Evolutionary conservation across 1,140 invertebrate species (phyloP).

Genomic region (Trinorchestia longiramus): DNA sequence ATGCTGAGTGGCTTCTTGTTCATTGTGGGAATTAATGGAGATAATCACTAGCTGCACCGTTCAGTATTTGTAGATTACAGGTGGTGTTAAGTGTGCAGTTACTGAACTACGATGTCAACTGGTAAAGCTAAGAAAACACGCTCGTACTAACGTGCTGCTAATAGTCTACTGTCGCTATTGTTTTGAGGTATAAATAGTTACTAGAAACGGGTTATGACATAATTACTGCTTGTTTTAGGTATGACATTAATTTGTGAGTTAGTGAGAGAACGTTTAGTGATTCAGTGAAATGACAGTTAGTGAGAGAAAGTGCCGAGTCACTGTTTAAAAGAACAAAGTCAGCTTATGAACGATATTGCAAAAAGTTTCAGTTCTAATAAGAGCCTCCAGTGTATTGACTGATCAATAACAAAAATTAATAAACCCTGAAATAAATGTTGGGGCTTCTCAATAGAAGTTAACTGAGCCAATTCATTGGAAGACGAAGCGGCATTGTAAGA

Average conservation of each 20-base stretch:
- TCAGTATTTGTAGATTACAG: too few relatives aligned
- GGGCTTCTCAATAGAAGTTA: not conserved
- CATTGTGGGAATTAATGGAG: too few relatives aligned
- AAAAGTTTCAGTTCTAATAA: not conserved
- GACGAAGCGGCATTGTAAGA: not conserved
- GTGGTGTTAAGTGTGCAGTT: too few relatives aligned
- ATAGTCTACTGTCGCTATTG: too few relatives aligned
- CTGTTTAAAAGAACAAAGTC: not conserved
- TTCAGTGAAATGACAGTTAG: not conserved
- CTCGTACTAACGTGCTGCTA: too few relatives aligned
- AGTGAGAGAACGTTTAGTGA: not conserved
- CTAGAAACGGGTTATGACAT: too few relatives aligned
- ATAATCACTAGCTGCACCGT: too few relatives aligned
- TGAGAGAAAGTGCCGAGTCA: not conserved
- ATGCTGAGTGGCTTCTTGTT: too few relatives aligned
- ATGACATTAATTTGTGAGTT: not conserved
- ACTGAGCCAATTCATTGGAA: not conserved
- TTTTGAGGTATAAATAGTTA: too few relatives aligned
- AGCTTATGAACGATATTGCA: not conserved
- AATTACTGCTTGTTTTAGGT: too few relatives aligned
- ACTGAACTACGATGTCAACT: too few relatives aligned
- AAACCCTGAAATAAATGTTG: not conserved
- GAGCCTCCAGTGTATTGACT: not conserved
- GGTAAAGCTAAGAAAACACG: too few relatives aligned
- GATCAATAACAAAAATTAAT: not conserved